Evolutionary conservation across 2,797 vertebrate species (phyloP).

Genomic region (Hirundo rustica): DNA sequence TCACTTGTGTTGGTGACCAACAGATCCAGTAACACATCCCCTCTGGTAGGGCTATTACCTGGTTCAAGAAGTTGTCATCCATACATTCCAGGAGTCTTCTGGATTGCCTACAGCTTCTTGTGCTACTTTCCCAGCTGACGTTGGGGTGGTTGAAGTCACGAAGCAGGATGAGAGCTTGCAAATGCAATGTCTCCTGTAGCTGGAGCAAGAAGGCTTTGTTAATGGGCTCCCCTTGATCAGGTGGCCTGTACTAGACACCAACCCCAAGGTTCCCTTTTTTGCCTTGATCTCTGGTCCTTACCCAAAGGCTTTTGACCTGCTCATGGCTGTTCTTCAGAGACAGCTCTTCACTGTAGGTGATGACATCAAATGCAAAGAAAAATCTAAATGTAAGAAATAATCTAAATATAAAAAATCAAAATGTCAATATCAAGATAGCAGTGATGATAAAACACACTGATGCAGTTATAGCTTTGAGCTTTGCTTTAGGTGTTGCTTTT

Average conservation of each 20-base stretch:
- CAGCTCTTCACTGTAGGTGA: not conserved
- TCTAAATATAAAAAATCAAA: not conserved
- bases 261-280: not conserved
- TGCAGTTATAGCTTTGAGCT: not conserved
- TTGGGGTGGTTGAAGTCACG: not conserved
- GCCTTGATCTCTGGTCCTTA: not conserved
- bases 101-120: not conserved
- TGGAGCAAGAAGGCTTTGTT: not conserved
- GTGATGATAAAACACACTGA: not conserved
- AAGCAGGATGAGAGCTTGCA: not conserved
- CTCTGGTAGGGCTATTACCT: not conserved
- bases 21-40: not conserved
- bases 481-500: not conserved
- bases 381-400: not conserved
- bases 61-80: not conserved
- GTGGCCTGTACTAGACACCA: not conserved
- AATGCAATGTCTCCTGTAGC: not conserved
- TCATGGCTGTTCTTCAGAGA: not conserved
- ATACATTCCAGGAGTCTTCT: not conserved
- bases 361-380: not conserved
- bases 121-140: not conserved
- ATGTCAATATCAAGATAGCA: not conserved
- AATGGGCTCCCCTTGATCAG: not conserved
- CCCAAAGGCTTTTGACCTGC: not conserved
- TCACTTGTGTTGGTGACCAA: not conserved